Conservation (phyloP, 2,113 vertebrate species). For the Delphinapterus leucas region DNA sequence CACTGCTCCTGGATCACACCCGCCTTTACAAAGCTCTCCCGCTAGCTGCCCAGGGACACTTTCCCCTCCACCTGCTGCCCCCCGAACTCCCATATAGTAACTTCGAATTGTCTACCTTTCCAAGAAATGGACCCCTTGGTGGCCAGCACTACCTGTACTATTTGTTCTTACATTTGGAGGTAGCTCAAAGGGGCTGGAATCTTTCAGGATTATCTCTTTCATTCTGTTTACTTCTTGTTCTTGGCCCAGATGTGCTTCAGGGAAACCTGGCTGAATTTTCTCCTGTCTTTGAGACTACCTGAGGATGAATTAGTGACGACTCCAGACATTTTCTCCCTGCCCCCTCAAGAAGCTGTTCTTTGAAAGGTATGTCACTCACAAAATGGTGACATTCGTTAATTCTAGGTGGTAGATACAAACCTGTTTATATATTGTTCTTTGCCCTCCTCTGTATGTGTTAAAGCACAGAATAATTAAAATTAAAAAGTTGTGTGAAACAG, state of each 20-base stretch:
- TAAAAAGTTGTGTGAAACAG: not conserved
- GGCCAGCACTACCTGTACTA: not conserved
- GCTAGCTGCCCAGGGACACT: not conserved
- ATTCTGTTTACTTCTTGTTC: slow-evolving; percentile 28
- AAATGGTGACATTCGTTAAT: not conserved
- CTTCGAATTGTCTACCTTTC: slow-evolving; percentile 30
- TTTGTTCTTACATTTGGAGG: not conserved
- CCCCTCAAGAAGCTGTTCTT: not conserved
- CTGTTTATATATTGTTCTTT: not conserved
- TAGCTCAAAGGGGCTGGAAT: not conserved
- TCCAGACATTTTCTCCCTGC: not conserved
- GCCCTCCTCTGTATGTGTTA: not conserved
- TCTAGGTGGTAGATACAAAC: not conserved
- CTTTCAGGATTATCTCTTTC: not conserved
- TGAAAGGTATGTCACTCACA: not conserved
- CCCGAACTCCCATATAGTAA: not conserved
- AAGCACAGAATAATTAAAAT: not conserved
- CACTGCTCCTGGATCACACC: not conserved
- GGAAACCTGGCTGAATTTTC: not conserved
- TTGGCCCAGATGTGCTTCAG: slow-evolving; percentile 1
- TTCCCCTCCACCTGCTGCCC: not conserved
- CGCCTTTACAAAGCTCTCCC: not conserved
- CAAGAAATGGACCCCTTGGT: not conserved
- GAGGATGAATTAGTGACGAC: not conserved
- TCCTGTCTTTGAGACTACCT: not conserved